phyloP scores from a whole-genome alignment of 2,113 vertebrate species.

The Donacobius atricapilla region DNA sequence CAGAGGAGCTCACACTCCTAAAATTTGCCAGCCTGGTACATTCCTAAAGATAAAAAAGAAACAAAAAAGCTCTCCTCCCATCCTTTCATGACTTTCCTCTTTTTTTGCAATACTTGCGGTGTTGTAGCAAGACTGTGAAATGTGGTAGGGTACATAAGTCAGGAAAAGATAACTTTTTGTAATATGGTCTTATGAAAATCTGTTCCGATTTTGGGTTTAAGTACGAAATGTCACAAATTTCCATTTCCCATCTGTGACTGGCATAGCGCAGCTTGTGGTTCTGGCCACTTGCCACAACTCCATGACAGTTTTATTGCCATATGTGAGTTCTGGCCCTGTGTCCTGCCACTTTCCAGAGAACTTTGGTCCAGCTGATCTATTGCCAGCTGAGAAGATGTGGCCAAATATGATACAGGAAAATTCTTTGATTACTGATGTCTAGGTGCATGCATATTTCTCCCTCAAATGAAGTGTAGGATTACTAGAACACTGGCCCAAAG shows the following conservation, averaged over 20 bases:
- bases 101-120: neutral
- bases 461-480: neutral
- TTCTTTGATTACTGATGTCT: neutral
- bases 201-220: slow-evolving; percentile 12
- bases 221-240: slow-evolving; percentile 31
- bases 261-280: slow-evolving; percentile 5
- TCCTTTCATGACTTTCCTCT: neutral
- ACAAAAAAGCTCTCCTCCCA: neutral
- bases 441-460: neutral
- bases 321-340: neutral
- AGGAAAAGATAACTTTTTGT: neutral
- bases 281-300: slow-evolving; percentile 18
- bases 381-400: slow-evolving; percentile 1
- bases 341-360: neutral
- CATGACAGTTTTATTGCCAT: slow-evolving; percentile 6
- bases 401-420: neutral
- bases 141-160: neutral
- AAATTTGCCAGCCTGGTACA: neutral
- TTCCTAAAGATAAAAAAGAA: neutral
- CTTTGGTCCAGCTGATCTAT: neutral
- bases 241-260: slow-evolving; percentile 36
- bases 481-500: neutral
- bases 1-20: neutral
- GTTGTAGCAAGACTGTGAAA: neutral
- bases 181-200: neutral